phyloP scores from a whole-genome alignment of 1,140 invertebrate genomes.

The Gryon sp. region DNA sequence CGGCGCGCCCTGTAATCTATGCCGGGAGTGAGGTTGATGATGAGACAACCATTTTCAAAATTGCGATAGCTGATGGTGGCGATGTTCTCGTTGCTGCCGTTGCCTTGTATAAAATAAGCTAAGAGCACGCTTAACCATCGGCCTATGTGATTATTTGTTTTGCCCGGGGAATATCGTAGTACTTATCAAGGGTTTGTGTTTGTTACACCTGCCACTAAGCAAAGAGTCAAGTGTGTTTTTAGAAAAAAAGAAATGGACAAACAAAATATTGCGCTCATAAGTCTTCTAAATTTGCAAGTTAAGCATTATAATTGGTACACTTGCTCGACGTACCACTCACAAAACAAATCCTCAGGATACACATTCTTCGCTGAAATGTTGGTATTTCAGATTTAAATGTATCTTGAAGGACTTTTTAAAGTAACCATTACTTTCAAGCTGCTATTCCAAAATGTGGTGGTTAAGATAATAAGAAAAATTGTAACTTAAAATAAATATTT shows the following conservation, averaged over 20 bases:
- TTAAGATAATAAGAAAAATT: constrained; percentile 27
- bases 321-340: constrained; percentile 14
- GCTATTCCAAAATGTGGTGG: constrained; percentile 18
- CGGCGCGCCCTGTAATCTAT: constrained; percentile 78
- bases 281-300: constrained; percentile 49
- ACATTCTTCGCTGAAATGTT: constrained; percentile 3
- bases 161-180: constrained; percentile 70
- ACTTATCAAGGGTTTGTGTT: constrained; percentile 72
- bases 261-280: constrained; percentile 32
- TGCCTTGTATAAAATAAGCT: constrained; percentile 67
- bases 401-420: constrained; percentile 16
- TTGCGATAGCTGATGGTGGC: constrained; percentile 72
- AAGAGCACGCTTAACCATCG: constrained; percentile 67
- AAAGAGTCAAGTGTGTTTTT: constrained; percentile 48
- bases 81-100: constrained; percentile 61
- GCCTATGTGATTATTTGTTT: constrained; percentile 77
- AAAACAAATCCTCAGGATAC: constrained; percentile 22
- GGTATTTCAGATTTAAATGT: constrained; percentile 21
- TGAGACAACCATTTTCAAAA: constrained; percentile 79
- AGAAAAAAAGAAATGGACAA: constrained; percentile 33
- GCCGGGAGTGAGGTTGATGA: constrained; percentile 67
- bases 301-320: constrained; percentile 46
- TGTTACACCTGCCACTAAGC: constrained; percentile 70
- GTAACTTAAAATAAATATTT: constrained; percentile 25
- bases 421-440: constrained; percentile 28